phyloP scores from a whole-genome alignment of 1,140 invertebrate species.

The Semibalanus balanoides region DNA sequence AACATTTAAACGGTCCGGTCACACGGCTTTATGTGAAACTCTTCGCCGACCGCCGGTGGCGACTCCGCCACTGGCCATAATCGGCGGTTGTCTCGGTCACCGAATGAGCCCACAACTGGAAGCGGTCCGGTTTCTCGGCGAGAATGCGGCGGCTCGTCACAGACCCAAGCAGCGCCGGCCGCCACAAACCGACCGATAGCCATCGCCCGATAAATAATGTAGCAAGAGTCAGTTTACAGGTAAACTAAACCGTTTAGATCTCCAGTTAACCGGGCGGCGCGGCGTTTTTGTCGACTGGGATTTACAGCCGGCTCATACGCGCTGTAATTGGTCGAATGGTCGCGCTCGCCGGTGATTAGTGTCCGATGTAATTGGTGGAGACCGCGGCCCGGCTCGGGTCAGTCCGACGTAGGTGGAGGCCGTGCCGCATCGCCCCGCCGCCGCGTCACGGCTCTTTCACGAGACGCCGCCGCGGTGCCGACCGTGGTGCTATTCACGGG shows the following conservation, averaged over 20 bases:
- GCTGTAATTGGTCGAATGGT: neutral
- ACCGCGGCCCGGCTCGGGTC: too few relatives aligned
- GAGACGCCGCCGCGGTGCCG: neutral
- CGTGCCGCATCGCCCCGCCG: too few relatives aligned
- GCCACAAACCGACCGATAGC: neutral
- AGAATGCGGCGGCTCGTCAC: neutral
- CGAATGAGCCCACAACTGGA: too few relatives aligned
- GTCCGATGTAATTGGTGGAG: neutral
- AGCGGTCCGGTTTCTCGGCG: neutral
- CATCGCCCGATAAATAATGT: neutral
- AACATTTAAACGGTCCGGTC: too few relatives aligned
- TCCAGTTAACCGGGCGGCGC: neutral
- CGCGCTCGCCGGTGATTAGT: neutral
- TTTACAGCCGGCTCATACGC: neutral
- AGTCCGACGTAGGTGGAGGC: too few relatives aligned
- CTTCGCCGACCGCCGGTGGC: too few relatives aligned
- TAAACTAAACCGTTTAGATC: slow-evolving; percentile 2
- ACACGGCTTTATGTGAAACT: too few relatives aligned
- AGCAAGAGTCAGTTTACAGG: neutral
- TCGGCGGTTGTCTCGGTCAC: too few relatives aligned
- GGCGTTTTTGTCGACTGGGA: neutral
- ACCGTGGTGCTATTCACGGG: neutral
- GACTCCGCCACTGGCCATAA: too few relatives aligned
- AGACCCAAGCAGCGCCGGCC: too few relatives aligned
- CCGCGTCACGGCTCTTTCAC: neutral